Conservation (phyloP, 2,113 vertebrate genomes). For the Gyps fulvus region DNA sequence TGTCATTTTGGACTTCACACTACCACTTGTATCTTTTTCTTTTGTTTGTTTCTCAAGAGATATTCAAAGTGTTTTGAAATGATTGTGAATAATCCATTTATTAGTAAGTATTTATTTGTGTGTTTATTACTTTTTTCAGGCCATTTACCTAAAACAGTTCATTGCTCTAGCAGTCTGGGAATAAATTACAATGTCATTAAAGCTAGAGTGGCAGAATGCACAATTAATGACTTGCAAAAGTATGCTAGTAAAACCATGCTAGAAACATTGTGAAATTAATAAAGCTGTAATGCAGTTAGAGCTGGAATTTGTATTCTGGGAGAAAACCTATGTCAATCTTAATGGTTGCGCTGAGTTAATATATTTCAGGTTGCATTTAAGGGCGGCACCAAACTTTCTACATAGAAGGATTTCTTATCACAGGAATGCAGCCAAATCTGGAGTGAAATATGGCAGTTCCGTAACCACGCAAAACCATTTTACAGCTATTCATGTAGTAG, state of each 20-base stretch:
- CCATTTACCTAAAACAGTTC: conserved; percentile 56
- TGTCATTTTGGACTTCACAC: background rate
- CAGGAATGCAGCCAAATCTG: background rate
- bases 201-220: conserved; percentile 42
- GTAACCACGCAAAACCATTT: background rate
- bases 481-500: background rate
- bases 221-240: conserved; percentile 65
- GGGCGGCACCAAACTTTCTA: background rate
- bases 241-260: conserved; percentile 30
- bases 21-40: background rate
- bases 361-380: background rate
- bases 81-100: conserved; percentile 29
- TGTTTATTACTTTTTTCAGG: conserved; percentile 58
- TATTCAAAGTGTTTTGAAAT: conserved; percentile 15
- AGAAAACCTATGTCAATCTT: background rate
- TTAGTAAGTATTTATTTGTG: conserved; percentile 35
- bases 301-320: background rate
- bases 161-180: conserved; percentile 57
- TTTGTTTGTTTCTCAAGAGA: background rate
- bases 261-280: conserved; percentile 14
- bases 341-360: background rate
- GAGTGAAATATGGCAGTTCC: background rate
- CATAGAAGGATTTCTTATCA: background rate
- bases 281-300: background rate
- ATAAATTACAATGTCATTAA: conserved; percentile 63